phyloP scores from a whole-genome alignment of 2,797 vertebrate genomes.

The Poeciliopsis gracilis region DNA sequence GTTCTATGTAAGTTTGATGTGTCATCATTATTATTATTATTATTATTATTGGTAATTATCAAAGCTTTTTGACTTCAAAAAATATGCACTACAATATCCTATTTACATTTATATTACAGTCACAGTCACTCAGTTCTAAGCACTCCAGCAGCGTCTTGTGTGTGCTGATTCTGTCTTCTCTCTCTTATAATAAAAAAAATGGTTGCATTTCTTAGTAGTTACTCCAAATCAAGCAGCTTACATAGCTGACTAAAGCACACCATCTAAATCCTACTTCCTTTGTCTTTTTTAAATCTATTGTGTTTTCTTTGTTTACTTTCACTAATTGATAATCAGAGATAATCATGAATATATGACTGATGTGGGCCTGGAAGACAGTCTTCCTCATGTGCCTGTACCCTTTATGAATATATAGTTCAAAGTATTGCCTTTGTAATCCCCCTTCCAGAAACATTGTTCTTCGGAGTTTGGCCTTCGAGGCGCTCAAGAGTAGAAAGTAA shows the following conservation, averaged over 20 bases:
- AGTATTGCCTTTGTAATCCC: conserved; percentile 13
- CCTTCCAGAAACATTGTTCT: conserved; percentile 17
- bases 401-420: conserved; percentile 25
- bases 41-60: conserved; percentile 20
- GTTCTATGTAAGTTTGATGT: too few relatives aligned
- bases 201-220: neutral
- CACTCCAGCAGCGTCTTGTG: conserved; percentile 11
- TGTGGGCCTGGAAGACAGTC: conserved; percentile 20
- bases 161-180: conserved; percentile 15
- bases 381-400: neutral
- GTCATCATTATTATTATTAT: conserved; percentile 4
- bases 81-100: conserved; percentile 37
- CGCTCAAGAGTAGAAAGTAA: conserved; percentile 96
- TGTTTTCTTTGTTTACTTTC: neutral
- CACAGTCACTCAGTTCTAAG: conserved; percentile 28
- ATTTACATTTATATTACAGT: conserved; percentile 67
- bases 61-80: conserved; percentile 10
- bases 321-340: neutral
- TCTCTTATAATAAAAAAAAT: conserved; percentile 11
- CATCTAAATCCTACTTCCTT: neutral
- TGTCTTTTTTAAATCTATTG: neutral
- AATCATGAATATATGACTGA: neutral
- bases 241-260: neutral
- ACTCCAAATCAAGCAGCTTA: neutral
- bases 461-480: neutral